Base-by-base conservation (phyloP, 1,140 invertebrate species). In the Papilio polyxenes region DNA sequence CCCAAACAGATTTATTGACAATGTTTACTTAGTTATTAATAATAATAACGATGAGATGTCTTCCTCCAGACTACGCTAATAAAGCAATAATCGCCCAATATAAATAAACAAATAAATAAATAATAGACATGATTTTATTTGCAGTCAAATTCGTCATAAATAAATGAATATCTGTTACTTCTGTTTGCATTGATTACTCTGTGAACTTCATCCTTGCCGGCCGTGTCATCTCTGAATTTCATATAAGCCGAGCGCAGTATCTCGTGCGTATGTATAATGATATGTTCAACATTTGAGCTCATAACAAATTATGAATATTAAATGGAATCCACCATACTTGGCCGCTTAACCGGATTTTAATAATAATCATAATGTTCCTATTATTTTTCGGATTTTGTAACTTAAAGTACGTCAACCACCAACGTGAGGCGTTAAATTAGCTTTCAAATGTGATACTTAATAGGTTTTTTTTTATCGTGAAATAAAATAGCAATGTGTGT, bases 241-340 rank as follows among this genome's bases (percentile, higher is more conserved):
- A 81, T 83, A 75, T 80, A 62, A 77, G 78, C 48, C 76, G 37
- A 56, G n/a, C 37, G n/a, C 37, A 37, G 51, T 23, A 51, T 69
- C 59, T 15, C 7, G 56, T 10, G 78, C 49, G 65, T 81, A 72
- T 49, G 49, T 81, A 81, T 81, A 81, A 62, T 80, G 78, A 80
- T 80, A 80, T 69, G 78, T 80, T 80, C 78, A 37, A 80, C 59
- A 48, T 65, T 49, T 15, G 77, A 80, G 65, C 65, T 76, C 78
- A 83, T 83, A 85, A 81, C 80, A 88, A 86, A 91, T 91, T 88
- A 91, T 91, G 85, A 88, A 88, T 87, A 91, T 91, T 91, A 91
- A 87, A 81, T 48, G 53, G 81, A 82, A 82, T 82, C 82, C 79
- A 78, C 75, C 82, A 82, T 80, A 82, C 85, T 86, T 83, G 85